A percentile compares a stretch with the other conserved stretches of the same genome.
These are phyloP conservation scores for Polyodon spathula DNA, from an alignment of 2,113 vertebrate species.

Conservation along the genomic window DNA sequence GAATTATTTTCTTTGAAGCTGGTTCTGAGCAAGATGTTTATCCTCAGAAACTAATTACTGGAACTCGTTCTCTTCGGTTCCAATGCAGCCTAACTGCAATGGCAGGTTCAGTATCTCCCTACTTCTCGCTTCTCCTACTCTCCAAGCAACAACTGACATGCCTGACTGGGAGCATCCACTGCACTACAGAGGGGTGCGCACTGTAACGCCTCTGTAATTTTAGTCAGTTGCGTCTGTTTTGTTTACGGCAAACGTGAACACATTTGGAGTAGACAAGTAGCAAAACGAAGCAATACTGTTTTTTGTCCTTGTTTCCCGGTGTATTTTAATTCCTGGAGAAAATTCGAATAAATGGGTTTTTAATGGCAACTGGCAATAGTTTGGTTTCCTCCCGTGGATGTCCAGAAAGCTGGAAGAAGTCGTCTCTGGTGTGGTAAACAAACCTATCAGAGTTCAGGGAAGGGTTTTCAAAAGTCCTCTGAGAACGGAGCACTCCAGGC, in stretches of 20 bases:
- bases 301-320: too few species aligned
- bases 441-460: conserved; percentile 15
- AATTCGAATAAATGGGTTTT: too few species aligned
- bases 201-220: too few species aligned
- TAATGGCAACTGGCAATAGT: too few species aligned
- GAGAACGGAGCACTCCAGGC: neutral
- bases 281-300: too few species aligned
- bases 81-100: conserved; percentile 55
- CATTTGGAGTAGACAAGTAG: too few species aligned
- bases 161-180: conserved; percentile 62
- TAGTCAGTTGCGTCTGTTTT: too few species aligned
- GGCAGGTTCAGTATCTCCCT: conserved; percentile 49
- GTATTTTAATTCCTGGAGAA: too few species aligned
- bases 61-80: conserved; percentile 24
- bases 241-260: too few species aligned
- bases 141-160: conserved; percentile 53
- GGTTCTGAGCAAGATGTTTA: neutral
- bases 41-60: too few species aligned
- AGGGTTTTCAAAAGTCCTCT: neutral
- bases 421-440: conserved; percentile 5
- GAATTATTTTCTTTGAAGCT: conserved; percentile 9
- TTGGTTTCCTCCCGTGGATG: neutral
- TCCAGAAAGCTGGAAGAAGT: neutral
- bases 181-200: conserved; percentile 28
- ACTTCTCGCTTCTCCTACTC: conserved; percentile 40